Percentiles rank a stretch among this genome's conserved stretches.
These are phyloP conservation scores for Brachionus plicatilis DNA, from an alignment of 1,140 invertebrate species.

Conservation along the genomic window DNA sequence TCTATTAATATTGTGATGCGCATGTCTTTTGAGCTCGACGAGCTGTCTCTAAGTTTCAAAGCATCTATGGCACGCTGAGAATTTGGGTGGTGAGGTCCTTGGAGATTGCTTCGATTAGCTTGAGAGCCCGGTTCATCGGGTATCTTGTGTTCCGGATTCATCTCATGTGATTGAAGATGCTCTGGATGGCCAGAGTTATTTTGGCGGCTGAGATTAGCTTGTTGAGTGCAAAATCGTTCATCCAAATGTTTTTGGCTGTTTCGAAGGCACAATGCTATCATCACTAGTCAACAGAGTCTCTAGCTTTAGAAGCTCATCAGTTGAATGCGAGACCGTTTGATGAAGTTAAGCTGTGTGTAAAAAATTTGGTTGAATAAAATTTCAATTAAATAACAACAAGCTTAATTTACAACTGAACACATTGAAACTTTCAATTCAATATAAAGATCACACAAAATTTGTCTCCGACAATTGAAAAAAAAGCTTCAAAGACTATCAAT, in stretches of 20 bases:
- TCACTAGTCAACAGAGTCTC: too few species aligned
- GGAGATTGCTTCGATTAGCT: slow-evolving; percentile 93
- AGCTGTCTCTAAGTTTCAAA: slow-evolving; percentile 79
- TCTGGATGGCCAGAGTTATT: slow-evolving; percentile 74
- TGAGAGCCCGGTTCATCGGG: slow-evolving; percentile 83
- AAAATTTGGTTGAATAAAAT: too few species aligned
- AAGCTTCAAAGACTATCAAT: too few species aligned
- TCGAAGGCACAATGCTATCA: too few species aligned
- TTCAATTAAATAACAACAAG: too few species aligned
- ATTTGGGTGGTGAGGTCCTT: slow-evolving; percentile 86
- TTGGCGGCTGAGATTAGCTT: slow-evolving; percentile 89
- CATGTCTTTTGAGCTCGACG: slow-evolving; percentile 63
- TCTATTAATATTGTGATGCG: slow-evolving; percentile 87
- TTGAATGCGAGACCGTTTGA: too few species aligned
- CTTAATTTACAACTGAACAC: too few species aligned
- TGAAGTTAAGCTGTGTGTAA: too few species aligned
- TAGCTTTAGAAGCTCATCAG: too few species aligned
- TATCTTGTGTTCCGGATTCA: slow-evolving; percentile 97
- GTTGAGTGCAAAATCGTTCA: slow-evolving; percentile 99
- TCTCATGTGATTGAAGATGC: slow-evolving; percentile 87
- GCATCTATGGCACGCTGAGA: slow-evolving; percentile 95
- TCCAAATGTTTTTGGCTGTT: slow-evolving; percentile 91
- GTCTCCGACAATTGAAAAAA: too few species aligned
- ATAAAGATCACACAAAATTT: too few species aligned
- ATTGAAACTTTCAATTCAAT: too few species aligned